These are phyloP conservation scores for Psix sp. DNA, from an alignment of 1,140 invertebrate species.

Conservation along the genomic window DNA sequence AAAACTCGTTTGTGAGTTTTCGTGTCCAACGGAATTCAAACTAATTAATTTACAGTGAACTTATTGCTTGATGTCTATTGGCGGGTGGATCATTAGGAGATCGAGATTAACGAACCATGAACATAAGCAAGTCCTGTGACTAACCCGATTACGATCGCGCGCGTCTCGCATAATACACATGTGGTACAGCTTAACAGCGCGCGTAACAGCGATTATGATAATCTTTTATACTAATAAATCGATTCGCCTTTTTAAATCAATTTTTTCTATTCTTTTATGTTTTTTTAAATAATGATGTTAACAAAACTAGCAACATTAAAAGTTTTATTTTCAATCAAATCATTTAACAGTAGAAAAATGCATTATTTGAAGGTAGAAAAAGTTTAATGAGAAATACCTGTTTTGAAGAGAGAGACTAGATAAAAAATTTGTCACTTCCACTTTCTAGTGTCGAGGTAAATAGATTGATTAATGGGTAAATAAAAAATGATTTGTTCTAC, in stretches of 20 bases:
- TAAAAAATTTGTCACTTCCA: too few species aligned
- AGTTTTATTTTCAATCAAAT: too few species aligned
- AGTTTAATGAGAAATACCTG: too few species aligned
- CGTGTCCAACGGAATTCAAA: slow-evolving; percentile 2
- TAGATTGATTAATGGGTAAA: too few species aligned
- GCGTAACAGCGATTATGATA: slow-evolving; percentile 54
- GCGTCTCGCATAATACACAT: slow-evolving; percentile 57
- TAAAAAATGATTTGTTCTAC: too few species aligned
- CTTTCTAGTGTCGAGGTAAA: too few species aligned
- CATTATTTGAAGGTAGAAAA: too few species aligned
- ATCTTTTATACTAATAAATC: slow-evolving; percentile 17
- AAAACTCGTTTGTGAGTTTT: slow-evolving; percentile 1
- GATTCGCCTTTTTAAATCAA: slow-evolving; percentile 32
- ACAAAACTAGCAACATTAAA: too few species aligned
- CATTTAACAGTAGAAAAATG: too few species aligned
- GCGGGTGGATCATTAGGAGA: slow-evolving; percentile 38
- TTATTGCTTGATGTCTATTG: slow-evolving; percentile 45
- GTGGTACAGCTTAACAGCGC: slow-evolving; percentile 58
- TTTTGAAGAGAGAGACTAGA: too few species aligned
- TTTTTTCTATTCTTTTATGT: background rate
- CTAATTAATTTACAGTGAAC: slow-evolving; percentile 27
- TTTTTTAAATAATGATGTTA: too few species aligned
- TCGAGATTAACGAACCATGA: slow-evolving; percentile 48
- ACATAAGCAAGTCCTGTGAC: slow-evolving; percentile 43
- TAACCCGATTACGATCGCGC: slow-evolving; percentile 51